phyloP scores from a whole-genome alignment of 2,113 vertebrate species.

The Lophura nycthemera region DNA sequence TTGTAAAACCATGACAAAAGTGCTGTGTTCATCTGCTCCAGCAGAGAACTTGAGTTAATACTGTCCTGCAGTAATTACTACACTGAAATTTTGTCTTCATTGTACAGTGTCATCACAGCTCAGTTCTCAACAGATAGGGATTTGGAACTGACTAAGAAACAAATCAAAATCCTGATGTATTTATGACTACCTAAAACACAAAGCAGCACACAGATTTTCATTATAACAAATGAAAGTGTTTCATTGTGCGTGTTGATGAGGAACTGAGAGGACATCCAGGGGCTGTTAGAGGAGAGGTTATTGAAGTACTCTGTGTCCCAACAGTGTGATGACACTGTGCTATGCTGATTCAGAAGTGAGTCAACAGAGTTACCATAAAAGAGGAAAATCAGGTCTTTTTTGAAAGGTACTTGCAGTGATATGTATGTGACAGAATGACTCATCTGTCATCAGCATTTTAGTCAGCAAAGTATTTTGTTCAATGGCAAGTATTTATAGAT shows the following conservation, averaged over 20 bases:
- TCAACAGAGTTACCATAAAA: slow-evolving; percentile 31
- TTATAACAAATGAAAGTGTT: neutral
- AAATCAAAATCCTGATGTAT: neutral
- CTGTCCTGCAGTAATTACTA: neutral
- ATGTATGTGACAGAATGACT: slow-evolving; percentile 18
- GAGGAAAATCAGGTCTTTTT: slow-evolving; percentile 21
- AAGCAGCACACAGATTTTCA: fast-evolving
- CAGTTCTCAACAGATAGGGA: neutral
- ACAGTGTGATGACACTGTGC: neutral
- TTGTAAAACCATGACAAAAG: too few relatives aligned
- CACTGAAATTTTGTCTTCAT: neutral
- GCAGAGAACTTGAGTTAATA: fast-evolving
- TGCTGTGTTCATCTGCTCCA: neutral
- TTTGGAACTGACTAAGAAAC: neutral
- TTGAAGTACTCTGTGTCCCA: neutral
- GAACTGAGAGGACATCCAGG: neutral
- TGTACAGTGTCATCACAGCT: neutral
- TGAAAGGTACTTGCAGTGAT: neutral
- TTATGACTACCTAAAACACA: neutral
- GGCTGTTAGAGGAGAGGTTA: neutral
- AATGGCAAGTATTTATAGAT: slow-evolving; percentile 39
- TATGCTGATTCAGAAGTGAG: slow-evolving; percentile 43
- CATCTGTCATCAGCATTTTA: slow-evolving; percentile 12
- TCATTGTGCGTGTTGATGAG: neutral
- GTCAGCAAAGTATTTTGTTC: slow-evolving; percentile 60